A percentile compares a stretch with the other conserved stretches of the same genome.
Conservation (phyloP, 1,140 invertebrate genomes). For the Cotesia chilonis region DNA sequence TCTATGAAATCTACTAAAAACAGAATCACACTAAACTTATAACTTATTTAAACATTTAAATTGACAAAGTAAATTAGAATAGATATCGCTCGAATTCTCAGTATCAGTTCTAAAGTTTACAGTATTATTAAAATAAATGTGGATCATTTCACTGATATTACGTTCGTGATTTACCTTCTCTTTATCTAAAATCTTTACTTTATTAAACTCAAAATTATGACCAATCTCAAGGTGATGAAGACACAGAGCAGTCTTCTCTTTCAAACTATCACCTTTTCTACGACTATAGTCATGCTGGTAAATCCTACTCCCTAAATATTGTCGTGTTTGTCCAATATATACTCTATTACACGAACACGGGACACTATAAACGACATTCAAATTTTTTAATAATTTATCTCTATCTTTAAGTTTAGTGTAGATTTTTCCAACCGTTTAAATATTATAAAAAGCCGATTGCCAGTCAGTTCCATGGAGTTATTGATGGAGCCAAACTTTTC, state of each 20-base stretch:
- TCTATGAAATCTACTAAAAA: too few species aligned
- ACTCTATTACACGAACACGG: not conserved
- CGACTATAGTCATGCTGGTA: not conserved
- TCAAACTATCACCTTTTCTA: not conserved
- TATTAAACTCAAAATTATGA: not conserved
- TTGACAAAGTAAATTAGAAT: not conserved
- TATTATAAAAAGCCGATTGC: not conserved
- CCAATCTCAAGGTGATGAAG: not conserved
- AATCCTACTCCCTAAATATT: slow-evolving; percentile 1
- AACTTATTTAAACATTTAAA: too few species aligned
- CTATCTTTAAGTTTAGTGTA: not conserved
- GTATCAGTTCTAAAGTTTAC: not conserved
- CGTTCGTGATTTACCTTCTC: not conserved
- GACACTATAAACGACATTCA: not conserved
- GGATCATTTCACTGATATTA: not conserved
- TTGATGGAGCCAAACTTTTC: not conserved
- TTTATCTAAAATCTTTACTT: not conserved
- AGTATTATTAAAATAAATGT: not conserved
- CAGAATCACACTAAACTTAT: too few species aligned
- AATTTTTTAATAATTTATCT: not conserved
- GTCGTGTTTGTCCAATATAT: not conserved
- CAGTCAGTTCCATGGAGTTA: not conserved
- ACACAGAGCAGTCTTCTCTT: not conserved
- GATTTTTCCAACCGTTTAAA: not conserved
- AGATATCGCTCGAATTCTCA: not conserved